Evolutionary conservation across 1,140 invertebrate genomes (phyloP), one percentile per base, ranked within the genome.

Genomic region (Trichonephila clavata): DNA sequence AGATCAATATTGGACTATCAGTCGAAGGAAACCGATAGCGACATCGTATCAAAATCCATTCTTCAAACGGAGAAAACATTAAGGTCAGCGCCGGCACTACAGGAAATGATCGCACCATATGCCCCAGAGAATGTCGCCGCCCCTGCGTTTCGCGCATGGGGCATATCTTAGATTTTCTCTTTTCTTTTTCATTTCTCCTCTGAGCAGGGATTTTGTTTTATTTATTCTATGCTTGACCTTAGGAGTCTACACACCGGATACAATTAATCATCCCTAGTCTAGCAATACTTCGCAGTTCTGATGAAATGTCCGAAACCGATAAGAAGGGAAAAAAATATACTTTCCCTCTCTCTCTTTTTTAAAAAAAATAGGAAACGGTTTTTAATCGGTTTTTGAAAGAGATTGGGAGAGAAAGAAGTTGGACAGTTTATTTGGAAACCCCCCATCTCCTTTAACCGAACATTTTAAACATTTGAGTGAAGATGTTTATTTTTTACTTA

Each of bases 21-120:
- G 92, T 93, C 65, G 65, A 93, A 71, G 27, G 92, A 88, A 93
- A 93, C 92, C 92, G 92, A 93, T 93, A 93, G 92, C 84, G 60
- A 93, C 92, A 93, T 77, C 92, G 92, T 87, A 93, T 93, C 92
- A 93, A 93, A 93, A 87, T 93, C 92, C 92, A 93, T 93, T 93
- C 92, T 93, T 93, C 92, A 93, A 93, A 87, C 92, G 92, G 92
- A 93, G 86, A 88, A 88, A 93, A 87, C 92, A 93, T 93, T 93
- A 93, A 81, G 92, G 92, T 93, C 92, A 88, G 77, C 43, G 27
- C 43, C 27, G 61, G 39, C 27, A 50, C 91, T 92, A 93, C 68
- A 88, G 92, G 84, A 93, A 93, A 93, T 93, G 92, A 80, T 93
- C 92, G 61, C 43, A 50, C 92, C 92, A 93, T 93, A 93, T 93